Evolutionary conservation across 2,113 vertebrate genomes (phyloP), one percentile per base, ranked within the genome.

Genomic region (Limanda limanda): DNA sequence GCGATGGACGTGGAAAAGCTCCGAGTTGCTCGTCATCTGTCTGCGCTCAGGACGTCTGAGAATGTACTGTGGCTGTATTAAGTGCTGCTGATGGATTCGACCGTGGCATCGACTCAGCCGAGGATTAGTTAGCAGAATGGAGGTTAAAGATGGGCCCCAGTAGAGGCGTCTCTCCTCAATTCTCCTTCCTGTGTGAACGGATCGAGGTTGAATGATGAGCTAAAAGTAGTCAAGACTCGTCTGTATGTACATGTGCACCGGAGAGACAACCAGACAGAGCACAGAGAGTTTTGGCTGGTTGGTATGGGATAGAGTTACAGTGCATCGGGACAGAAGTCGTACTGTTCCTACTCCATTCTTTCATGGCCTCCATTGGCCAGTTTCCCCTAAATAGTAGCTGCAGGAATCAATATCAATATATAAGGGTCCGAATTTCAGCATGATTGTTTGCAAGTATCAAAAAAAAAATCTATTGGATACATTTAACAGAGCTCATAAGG

Each of bases 11-110:
- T 69, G 37, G 42, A 86, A 84, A 69, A 37, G 15, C 59, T 78
- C 47, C 12, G 64, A 71, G 75, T 42, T 57, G 52, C 64, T 79
- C 56, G 58, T 81, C 69, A 48, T 52, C 63, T 70, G 68, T 83
- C 66, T 83, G 65, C 60, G 63, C 71, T 74, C 68, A 86, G 63
- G 76, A 67, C 74, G 72, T 82, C 75, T 76, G 45, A 73, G 79
- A 66, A 66, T 86, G 47, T 17, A 51, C 47, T 13, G 74, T 76
- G 48, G 59, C 45, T 68, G 56, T 81, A 82, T 86, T 85, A 82
- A 79, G 57, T 68, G 37, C 35, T 35, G 79, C 75, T 88, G 88
- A 87, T 78, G 64, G 86, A 86, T 89, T 72, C 79, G 56, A 69
- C 23, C 48, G 65, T 62, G 62, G 45, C 45, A 74, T 68, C 51